Conservation (phyloP, 1,140 invertebrate species). For the Bombus pascuorum region DNA sequence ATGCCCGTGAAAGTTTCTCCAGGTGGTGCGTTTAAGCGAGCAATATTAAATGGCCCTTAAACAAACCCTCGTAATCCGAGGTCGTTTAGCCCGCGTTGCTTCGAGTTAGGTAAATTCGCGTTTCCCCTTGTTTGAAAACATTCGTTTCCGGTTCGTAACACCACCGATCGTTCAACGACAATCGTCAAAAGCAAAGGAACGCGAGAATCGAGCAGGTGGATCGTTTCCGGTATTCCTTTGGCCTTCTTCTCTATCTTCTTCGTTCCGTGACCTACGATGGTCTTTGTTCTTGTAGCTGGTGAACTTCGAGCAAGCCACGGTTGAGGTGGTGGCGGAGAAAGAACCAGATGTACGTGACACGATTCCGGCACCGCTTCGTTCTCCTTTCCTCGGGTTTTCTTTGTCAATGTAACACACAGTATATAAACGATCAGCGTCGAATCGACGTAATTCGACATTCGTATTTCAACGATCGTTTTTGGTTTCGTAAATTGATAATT, state of each 20-base stretch:
- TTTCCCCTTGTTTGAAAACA: not conserved
- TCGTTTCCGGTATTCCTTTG: not conserved
- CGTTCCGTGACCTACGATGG: not conserved
- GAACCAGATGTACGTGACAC: slow-evolving; percentile 10
- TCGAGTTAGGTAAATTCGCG: not conserved
- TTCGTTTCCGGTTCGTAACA: not conserved
- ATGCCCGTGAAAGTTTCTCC: not conserved
- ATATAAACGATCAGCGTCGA: not conserved
- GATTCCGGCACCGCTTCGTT: not conserved
- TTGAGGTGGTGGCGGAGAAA: not conserved
- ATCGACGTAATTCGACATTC: not conserved
- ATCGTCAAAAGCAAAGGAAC: not conserved
- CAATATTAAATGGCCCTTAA: not conserved
- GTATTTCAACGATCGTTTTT: not conserved
- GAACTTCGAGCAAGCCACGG: not conserved
- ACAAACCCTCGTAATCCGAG: not conserved
- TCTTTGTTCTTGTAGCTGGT: not conserved
- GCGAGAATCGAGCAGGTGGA: not conserved
- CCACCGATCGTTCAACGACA: no score
- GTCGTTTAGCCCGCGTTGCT: not conserved
- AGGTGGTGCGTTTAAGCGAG: not conserved
- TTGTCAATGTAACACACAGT: not conserved
- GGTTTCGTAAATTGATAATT: not conserved
- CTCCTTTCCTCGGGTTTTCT: not conserved
- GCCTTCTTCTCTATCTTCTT: not conserved